phyloP scores from a whole-genome alignment of 2,113 vertebrate genomes.

The Chloropsis cyanopogon region DNA sequence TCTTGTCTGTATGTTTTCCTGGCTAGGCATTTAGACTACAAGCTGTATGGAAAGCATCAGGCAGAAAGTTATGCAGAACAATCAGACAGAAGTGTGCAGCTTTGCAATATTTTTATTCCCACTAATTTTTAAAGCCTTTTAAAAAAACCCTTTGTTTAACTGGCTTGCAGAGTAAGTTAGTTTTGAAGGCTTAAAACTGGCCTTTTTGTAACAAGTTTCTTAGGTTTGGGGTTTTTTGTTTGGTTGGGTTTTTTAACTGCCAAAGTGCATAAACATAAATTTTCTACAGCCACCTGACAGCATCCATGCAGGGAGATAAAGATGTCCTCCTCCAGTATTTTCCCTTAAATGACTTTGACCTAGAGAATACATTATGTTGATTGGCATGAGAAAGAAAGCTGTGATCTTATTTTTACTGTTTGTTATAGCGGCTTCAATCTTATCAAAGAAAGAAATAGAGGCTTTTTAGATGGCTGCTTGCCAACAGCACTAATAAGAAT shows the following conservation, averaged over 20 bases:
- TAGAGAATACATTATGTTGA: conserved; percentile 32
- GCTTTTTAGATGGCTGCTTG: conserved; percentile 52
- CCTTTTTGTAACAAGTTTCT: neutral
- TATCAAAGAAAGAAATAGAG: conserved; percentile 49
- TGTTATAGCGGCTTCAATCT: conserved; percentile 50
- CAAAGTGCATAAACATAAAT: neutral
- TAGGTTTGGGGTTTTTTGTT: neutral
- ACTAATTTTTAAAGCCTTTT: neutral
- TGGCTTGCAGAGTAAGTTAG: neutral
- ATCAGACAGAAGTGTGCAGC: neutral
- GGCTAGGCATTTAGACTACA: neutral
- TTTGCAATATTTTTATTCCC: neutral
- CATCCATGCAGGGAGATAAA: neutral
- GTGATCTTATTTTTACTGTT: conserved; percentile 55
- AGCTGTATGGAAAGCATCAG: neutral
- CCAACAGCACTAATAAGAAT: conserved; percentile 65
- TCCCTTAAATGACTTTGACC: conserved; percentile 35
- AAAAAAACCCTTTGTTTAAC: neutral
- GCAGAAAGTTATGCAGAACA: neutral
- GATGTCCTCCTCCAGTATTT: neutral
- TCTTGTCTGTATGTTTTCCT: neutral
- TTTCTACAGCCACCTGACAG: neutral
- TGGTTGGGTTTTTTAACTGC: neutral
- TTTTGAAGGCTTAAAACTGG: neutral
- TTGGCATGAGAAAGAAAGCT: conserved; percentile 14